These are phyloP conservation scores for Sebastes hubbsi DNA, from an alignment of 2,797 vertebrate genomes.

Conservation along the genomic window DNA sequence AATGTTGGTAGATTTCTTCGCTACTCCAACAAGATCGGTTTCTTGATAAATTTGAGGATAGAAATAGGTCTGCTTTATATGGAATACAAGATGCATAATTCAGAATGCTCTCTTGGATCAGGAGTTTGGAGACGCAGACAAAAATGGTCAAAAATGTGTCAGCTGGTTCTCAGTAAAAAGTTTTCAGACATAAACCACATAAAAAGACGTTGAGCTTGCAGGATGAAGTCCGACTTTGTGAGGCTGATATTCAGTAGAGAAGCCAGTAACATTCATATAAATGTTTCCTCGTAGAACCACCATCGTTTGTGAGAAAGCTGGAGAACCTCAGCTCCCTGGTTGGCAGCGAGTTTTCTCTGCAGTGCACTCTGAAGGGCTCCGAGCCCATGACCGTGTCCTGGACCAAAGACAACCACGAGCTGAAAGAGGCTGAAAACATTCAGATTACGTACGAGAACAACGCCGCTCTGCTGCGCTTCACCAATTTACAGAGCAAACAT, in stretches of 20 bases:
- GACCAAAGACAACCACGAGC: slow-evolving; percentile 94
- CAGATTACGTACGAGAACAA: slow-evolving; percentile 91
- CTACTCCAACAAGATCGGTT: background rate
- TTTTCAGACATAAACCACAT: background rate
- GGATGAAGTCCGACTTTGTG: background rate
- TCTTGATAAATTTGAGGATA: no score
- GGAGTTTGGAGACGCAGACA: background rate
- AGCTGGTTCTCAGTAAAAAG: background rate
- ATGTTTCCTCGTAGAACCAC: slow-evolving; percentile 86
- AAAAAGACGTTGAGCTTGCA: background rate
- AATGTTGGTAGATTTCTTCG: background rate
- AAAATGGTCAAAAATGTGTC: background rate
- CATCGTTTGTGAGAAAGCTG: slow-evolving; percentile 91
- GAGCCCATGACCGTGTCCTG: slow-evolving; percentile 91
- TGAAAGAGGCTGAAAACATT: slow-evolving; percentile 90
- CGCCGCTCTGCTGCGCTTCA: slow-evolving; percentile 87
- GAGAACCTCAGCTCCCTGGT: slow-evolving; percentile 89
- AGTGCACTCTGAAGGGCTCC: slow-evolving; percentile 91
- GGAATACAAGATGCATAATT: no score
- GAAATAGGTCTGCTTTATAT: no score
- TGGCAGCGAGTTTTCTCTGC: slow-evolving; percentile 88
- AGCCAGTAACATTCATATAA: background rate
- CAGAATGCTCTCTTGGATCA: background rate
- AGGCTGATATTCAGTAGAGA: slow-evolving; percentile 1
- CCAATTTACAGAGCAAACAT: slow-evolving; percentile 87